phyloP scores from a whole-genome alignment of 53 echinoderm and acorn worm genomes.

The Henricia sp. region DNA sequence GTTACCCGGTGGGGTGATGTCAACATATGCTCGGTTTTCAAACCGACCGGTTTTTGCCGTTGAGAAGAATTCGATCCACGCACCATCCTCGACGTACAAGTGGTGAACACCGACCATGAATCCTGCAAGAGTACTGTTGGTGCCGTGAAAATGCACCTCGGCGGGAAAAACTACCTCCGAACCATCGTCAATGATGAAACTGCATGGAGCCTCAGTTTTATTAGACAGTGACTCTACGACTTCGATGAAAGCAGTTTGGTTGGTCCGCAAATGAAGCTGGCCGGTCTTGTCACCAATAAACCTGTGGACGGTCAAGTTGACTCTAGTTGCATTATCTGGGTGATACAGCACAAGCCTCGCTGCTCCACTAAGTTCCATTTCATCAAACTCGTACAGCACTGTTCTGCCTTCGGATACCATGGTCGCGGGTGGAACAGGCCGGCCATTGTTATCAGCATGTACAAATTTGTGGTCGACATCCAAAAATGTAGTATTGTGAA shows the following conservation, averaged over 20 bases:
- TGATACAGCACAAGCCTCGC: slow-evolving; percentile 82
- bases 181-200: slow-evolving; percentile 79
- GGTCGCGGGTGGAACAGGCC: slow-evolving; percentile 84
- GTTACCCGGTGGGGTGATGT: slow-evolving; percentile 79
- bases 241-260: slow-evolving; percentile 88
- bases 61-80: slow-evolving; percentile 78
- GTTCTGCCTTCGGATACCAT: slow-evolving; percentile 76
- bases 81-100: slow-evolving; percentile 83
- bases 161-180: slow-evolving; percentile 75
- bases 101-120: slow-evolving; percentile 86
- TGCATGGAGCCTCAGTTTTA: slow-evolving; percentile 88
- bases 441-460: slow-evolving; percentile 83
- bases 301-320: slow-evolving; percentile 79
- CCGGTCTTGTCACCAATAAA: slow-evolving; percentile 89
- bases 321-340: slow-evolving; percentile 81
- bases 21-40: slow-evolving; percentile 74
- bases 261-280: slow-evolving; percentile 80
- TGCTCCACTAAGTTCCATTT: slow-evolving; percentile 89
- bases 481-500: slow-evolving; percentile 80
- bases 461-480: slow-evolving; percentile 89
- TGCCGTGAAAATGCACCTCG: slow-evolving; percentile 93
- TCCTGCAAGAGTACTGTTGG: slow-evolving; percentile 83
- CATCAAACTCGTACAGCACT: slow-evolving; percentile 81
- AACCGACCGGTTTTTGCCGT: slow-evolving; percentile 80
- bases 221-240: slow-evolving; percentile 80